These are phyloP conservation scores for Platichthys flesus DNA, from an alignment of 2,113 vertebrate genomes.

Conservation along the genomic window DNA sequence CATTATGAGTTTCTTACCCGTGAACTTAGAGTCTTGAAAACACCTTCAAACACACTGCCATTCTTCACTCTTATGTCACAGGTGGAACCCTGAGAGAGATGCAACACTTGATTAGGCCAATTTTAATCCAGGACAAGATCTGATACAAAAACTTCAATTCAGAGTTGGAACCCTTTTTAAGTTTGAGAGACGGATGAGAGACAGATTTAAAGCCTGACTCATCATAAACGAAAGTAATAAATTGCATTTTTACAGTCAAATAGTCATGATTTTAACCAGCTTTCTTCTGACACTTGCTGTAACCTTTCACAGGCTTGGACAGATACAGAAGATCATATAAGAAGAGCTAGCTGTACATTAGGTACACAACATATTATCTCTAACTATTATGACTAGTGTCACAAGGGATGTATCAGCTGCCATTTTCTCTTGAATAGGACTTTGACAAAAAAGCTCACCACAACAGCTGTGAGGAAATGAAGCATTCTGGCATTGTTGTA, in stretches of 20 bases:
- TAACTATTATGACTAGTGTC: not conserved
- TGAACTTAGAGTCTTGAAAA: constrained; percentile 93
- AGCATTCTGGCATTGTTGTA: constrained; percentile 93
- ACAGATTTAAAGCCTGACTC: not conserved
- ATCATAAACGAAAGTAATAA: not conserved
- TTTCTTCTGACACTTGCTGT: no score
- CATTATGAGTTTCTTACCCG: constrained; percentile 79
- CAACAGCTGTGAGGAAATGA: constrained; percentile 91
- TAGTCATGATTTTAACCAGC: no score
- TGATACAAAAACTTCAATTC: not conserved
- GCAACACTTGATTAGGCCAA: not conserved
- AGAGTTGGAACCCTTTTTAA: not conserved
- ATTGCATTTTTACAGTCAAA: no score
- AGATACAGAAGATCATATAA: no score
- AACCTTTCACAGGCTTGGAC: not conserved
- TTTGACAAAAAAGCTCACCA: constrained; percentile 80
- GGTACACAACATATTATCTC: not conserved
- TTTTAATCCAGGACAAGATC: not conserved
- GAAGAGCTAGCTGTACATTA: not conserved
- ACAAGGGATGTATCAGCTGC: not conserved
- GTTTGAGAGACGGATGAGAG: not conserved
- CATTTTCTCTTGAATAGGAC: not conserved
- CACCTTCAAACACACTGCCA: constrained; percentile 89
- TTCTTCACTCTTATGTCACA: constrained; percentile 93
- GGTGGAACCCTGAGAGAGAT: constrained; percentile 85